Evolutionary conservation across 2,113 vertebrate species (phyloP).

Genomic region (Gallinago media): DNA sequence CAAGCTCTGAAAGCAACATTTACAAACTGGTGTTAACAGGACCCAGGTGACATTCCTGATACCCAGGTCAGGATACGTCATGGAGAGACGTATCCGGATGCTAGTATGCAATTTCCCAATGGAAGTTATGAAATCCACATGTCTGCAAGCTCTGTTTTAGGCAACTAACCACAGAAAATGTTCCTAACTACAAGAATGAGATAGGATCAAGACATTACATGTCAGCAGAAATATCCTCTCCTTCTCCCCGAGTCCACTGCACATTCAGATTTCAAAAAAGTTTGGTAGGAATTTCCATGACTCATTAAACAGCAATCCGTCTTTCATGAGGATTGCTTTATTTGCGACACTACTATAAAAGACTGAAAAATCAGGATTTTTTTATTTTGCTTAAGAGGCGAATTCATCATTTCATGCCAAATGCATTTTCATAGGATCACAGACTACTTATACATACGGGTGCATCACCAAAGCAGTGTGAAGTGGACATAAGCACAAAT

Average conservation of each 20-base stretch:
- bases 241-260: neutral
- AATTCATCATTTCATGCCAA: neutral
- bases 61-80: neutral
- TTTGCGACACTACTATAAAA: neutral
- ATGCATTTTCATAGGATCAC: neutral
- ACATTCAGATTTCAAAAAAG: slow-evolving; percentile 56
- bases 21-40: neutral
- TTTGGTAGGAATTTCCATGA: slow-evolving; percentile 58
- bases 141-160: slow-evolving; percentile 1
- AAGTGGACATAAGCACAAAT: neutral
- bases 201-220: slow-evolving; percentile 53
- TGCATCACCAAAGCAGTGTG: neutral
- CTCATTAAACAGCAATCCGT: slow-evolving; percentile 41
- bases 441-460: neutral
- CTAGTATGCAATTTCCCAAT: neutral
- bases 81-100: neutral
- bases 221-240: slow-evolving; percentile 50
- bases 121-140: neutral
- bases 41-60: neutral
- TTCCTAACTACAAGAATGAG: slow-evolving; percentile 7
- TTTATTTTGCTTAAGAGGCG: neutral
- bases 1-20: slow-evolving; percentile 5
- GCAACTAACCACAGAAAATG: slow-evolving; percentile 39
- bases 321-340: slow-evolving; percentile 31
- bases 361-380: slow-evolving; percentile 5